phyloP scores from a whole-genome alignment of 2,113 vertebrate genomes.

The Cathartes aura region DNA sequence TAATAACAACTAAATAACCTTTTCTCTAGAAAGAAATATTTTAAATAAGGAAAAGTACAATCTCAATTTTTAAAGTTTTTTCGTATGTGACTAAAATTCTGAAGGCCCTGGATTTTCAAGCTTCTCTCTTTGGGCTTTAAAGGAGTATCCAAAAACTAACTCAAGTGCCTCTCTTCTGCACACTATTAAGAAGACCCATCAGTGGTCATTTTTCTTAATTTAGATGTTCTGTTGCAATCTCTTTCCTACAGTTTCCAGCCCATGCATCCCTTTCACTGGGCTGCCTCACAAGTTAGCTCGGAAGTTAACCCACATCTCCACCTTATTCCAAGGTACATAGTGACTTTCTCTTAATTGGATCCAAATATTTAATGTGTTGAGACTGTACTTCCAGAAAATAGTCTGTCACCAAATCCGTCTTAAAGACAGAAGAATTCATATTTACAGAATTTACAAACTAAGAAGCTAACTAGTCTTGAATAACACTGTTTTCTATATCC shows the following conservation, averaged over 20 bases:
- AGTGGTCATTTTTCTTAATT: background rate
- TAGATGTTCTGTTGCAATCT: background rate
- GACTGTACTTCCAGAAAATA: background rate
- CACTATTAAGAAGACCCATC: background rate
- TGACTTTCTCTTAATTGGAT: background rate
- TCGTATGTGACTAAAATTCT: background rate
- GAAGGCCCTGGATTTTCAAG: background rate
- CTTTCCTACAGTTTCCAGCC: background rate
- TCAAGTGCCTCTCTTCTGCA: background rate
- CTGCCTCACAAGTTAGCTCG: background rate
- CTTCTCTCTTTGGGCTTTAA: background rate
- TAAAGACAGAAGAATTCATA: background rate
- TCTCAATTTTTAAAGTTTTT: background rate
- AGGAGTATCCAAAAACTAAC: background rate
- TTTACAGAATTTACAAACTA: background rate
- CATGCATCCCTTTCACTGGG: background rate
- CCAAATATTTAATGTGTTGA: background rate
- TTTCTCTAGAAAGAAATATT: background rate
- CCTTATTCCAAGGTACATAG: background rate
- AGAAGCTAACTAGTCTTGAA: background rate
- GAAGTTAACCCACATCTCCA: background rate
- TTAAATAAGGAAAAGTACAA: background rate
- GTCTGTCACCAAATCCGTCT: background rate
- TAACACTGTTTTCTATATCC: background rate
- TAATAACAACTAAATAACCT: background rate